Base-by-base conservation (phyloP, 1,140 invertebrate genomes). In the Drosophila pachea region DNA sequence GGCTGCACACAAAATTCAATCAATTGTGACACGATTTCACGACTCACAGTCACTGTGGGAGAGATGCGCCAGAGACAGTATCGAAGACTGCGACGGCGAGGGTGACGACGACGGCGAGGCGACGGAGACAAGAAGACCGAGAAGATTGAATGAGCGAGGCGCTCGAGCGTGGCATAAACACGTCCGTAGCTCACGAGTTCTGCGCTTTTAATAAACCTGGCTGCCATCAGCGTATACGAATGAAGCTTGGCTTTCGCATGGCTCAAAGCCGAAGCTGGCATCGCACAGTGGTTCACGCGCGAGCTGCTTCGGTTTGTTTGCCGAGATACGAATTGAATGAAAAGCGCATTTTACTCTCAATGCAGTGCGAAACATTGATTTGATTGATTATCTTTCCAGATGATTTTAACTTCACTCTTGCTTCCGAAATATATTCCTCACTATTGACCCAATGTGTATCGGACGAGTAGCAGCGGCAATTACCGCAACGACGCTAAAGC, bases 1-100 rank as follows among this genome's bases (percentile, higher is more conserved):
- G 59, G 55, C 47, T 59, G 56, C 40, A 47, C 69, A 68, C 63
- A 68, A 73, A 69, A 66, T 76, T 74, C 36, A 84, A 84, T 84
- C 79, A 78, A 82, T 77, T 67, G 79, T 83, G 76, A 84, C 81
- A 84, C 81, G 81, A 84, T 81, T 76, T 86, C 81, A 84, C 81
- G 81, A 84, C 63, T 73, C 55, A 12, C 53, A 32, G 36, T 54
- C 53, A 59, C 64, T 35, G 31, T 16, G 48, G n/a, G 62, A 48
- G 50, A 66, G 40, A 58, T 40, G 59, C 54, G 61, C 64, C 45
- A 29, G 62, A 65, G 74, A 62, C 65, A 36, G 53, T 55, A 47
- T 55, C 45, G 40, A 53, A 64, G 73, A 62, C 65, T 35, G 53
- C 50, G 43, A 40, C 12, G 36, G 7, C 43, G 59, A 52, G 40